Conservation (phyloP, 2,113 vertebrate species). For the Phoenicopterus ruber region DNA sequence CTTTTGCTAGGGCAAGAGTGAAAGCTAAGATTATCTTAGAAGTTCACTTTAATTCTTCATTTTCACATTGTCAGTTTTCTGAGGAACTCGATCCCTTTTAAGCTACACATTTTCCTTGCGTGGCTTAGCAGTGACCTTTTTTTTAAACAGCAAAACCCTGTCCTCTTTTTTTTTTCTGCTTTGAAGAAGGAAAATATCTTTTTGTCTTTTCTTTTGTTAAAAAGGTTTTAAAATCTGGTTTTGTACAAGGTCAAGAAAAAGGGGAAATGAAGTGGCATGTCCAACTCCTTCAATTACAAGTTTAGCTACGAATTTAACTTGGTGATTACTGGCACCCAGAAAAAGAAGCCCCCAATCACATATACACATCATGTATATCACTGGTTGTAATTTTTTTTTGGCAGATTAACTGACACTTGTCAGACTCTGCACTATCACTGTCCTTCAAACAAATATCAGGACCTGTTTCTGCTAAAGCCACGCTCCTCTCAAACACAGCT, state of each 20-base stretch:
- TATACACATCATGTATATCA: neutral
- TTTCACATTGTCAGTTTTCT: neutral
- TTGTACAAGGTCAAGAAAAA: neutral
- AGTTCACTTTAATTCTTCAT: neutral
- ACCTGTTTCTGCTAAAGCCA: neutral
- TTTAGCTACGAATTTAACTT: neutral
- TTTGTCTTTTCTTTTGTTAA: neutral
- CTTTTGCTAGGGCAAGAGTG: neutral
- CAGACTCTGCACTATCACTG: neutral
- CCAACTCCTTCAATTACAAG: neutral
- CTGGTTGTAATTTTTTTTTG: neutral
- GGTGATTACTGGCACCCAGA: neutral
- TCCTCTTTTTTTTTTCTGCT: neutral
- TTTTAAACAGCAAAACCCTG: neutral
- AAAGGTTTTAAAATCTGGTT: neutral
- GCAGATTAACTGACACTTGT: neutral
- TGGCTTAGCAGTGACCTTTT: neutral
- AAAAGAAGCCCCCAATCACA: neutral
- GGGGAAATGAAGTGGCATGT: neutral
- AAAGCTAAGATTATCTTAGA: neutral
- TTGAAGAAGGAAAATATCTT: neutral
- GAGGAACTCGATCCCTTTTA: neutral
- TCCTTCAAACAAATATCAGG: neutral
- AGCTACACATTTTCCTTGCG: neutral
- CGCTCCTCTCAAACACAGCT: neutral